Evolutionary conservation across 2,888 invertebrate species (phyloP).

Genomic region (Ceriagrion tenellum): DNA sequence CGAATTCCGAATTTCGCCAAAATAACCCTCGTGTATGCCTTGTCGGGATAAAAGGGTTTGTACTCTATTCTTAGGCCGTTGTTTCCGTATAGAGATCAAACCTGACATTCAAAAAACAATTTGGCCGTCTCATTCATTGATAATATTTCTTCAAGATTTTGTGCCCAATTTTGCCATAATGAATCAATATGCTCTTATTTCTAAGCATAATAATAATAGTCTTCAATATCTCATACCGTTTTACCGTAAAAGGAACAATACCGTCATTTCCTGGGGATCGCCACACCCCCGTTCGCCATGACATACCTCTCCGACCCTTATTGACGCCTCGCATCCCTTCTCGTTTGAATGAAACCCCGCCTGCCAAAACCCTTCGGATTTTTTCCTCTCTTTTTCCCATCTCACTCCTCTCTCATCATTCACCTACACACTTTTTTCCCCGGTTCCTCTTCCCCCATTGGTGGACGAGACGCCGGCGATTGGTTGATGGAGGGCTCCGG

Average conservation of each 20-base stretch:
- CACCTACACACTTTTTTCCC: neutral
- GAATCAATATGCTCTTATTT: too few species aligned
- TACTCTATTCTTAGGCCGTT: too few species aligned
- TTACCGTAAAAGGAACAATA: neutral
- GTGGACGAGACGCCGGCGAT: constrained; percentile 48
- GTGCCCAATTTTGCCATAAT: too few species aligned
- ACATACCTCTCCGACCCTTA: neutral
- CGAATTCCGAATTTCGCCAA: too few species aligned
- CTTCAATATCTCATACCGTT: neutral
- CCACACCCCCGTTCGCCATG: neutral
- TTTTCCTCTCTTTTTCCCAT: neutral
- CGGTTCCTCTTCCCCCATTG: constrained; percentile 7
- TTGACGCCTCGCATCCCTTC: neutral
- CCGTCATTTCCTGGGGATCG: neutral
- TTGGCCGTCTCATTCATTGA: too few species aligned
- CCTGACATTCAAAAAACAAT: too few species aligned
- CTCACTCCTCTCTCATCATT: neutral
- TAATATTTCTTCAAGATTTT: too few species aligned
- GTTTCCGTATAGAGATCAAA: too few species aligned
- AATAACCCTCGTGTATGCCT: too few species aligned
- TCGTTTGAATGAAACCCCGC: neutral
- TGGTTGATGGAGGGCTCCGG: constrained; percentile 48
- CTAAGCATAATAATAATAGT: neutral
- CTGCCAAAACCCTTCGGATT: neutral
- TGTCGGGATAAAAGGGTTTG: too few species aligned